phyloP scores from a whole-genome alignment of 1,140 invertebrate genomes.

The Neodiprion virginianus region DNA sequence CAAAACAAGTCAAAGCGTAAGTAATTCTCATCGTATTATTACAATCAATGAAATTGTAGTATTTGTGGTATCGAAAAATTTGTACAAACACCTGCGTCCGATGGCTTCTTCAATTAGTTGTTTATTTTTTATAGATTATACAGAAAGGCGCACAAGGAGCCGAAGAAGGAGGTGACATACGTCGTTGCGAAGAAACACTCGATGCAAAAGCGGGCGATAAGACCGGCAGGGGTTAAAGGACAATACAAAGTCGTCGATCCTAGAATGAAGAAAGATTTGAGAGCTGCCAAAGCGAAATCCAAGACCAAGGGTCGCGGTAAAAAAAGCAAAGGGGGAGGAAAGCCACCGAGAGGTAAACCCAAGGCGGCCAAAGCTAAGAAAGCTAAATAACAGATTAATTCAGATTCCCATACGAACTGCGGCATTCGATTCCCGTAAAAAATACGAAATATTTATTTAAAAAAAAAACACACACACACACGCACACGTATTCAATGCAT shows the following conservation, averaged over 20 bases:
- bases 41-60: neutral
- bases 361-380: conserved; percentile 34
- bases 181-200: conserved; percentile 93
- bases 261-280: conserved; percentile 94
- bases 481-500: too few relatives aligned
- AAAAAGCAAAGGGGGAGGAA: conserved; percentile 33
- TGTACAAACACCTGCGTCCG: neutral
- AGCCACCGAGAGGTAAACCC: conserved; percentile 33
- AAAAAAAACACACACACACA: too few relatives aligned
- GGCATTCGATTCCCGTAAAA: neutral
- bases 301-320: conserved; percentile 61
- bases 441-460: too few relatives aligned
- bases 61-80: neutral
- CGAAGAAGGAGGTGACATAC: conserved; percentile 92
- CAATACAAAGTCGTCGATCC: conserved; percentile 94
- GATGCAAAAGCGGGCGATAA: conserved; percentile 74
- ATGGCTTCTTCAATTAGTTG: neutral
- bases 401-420: neutral
- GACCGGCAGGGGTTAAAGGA: conserved; percentile 90
- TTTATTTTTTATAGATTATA: conserved; percentile 75
- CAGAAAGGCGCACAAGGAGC: conserved; percentile 84
- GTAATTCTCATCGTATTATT: conserved; percentile 43
- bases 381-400: conserved; percentile 25
- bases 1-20: conserved; percentile 88
- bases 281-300: conserved; percentile 71